These are phyloP conservation scores for Goniozus legneri DNA, from an alignment of 1,140 invertebrate genomes.

Conservation along the genomic window DNA sequence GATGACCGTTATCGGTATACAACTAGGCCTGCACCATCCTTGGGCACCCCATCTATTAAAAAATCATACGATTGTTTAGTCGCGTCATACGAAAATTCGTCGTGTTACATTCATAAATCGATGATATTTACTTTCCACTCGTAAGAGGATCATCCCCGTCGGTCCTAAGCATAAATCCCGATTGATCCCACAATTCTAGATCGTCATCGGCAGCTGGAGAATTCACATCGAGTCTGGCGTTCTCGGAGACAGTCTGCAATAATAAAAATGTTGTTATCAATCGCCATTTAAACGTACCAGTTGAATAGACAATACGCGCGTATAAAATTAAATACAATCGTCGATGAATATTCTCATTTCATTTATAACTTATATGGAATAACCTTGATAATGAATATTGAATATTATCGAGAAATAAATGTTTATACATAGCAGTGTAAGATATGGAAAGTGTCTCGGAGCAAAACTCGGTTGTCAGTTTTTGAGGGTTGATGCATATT, in stretches of 20 bases:
- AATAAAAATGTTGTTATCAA: slow-evolving; percentile 1
- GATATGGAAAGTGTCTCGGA: no score
- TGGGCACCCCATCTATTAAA: slow-evolving; percentile 50
- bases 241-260: slow-evolving; percentile 42
- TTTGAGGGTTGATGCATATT: slow-evolving; percentile 23
- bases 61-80: no score
- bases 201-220: slow-evolving; percentile 38
- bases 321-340: no score
- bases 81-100: not conserved
- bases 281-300: no score
- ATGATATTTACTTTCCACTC: slow-evolving; percentile 34
- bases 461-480: no score
- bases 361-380: no score
- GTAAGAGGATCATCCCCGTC: slow-evolving; percentile 38
- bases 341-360: no score
- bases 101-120: not conserved
- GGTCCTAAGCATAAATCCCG: slow-evolving; percentile 44
- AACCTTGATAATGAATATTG: no score
- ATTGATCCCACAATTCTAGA: slow-evolving; percentile 44
- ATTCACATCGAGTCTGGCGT: slow-evolving; percentile 38
- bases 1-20: slow-evolving; percentile 76
- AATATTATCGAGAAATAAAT: no score
- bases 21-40: slow-evolving; percentile 71
- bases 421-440: no score
- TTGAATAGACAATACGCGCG: no score